These are phyloP conservation scores for Caligus rogercresseyi DNA, from an alignment of 1,140 invertebrate genomes.

Conservation along the genomic window DNA sequence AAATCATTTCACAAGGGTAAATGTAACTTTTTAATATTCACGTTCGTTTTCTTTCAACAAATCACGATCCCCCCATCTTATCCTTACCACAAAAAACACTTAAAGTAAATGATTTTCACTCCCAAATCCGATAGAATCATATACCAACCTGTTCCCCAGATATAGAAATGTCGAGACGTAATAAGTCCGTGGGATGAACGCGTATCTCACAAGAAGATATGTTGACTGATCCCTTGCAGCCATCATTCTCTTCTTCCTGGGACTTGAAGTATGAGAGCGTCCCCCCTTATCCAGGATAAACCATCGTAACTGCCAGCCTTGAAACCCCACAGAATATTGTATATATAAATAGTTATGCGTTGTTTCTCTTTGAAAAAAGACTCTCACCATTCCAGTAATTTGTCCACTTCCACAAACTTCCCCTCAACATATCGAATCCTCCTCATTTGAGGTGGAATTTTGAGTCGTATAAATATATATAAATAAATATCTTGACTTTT, in stretches of 20 bases:
- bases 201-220: conserved; percentile 58
- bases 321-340: conserved; percentile 24
- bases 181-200: conserved; percentile 51
- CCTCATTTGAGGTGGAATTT: too few species aligned
- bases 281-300: conserved; percentile 58
- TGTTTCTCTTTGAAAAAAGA: not conserved
- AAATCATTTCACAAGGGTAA: too few species aligned
- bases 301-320: conserved; percentile 69
- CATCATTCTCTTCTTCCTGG: conserved; percentile 58
- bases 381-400: conserved; percentile 55
- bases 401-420: conserved; percentile 59
- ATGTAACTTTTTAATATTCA: too few species aligned
- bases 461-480: too few species aligned
- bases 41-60: too few species aligned
- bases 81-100: too few species aligned
- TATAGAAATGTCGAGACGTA: conserved; percentile 54
- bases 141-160: conserved; percentile 51
- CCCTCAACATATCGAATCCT: conserved; percentile 37
- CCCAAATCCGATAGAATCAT: too few species aligned
- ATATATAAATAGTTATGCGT: not conserved
- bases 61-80: too few species aligned
- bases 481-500: too few species aligned
- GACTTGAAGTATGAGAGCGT: conserved; percentile 63
- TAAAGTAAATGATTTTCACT: too few species aligned
- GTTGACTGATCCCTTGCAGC: conserved; percentile 63